Conservation (phyloP, 1,140 invertebrate genomes). For the Andricus grossulariae region DNA sequence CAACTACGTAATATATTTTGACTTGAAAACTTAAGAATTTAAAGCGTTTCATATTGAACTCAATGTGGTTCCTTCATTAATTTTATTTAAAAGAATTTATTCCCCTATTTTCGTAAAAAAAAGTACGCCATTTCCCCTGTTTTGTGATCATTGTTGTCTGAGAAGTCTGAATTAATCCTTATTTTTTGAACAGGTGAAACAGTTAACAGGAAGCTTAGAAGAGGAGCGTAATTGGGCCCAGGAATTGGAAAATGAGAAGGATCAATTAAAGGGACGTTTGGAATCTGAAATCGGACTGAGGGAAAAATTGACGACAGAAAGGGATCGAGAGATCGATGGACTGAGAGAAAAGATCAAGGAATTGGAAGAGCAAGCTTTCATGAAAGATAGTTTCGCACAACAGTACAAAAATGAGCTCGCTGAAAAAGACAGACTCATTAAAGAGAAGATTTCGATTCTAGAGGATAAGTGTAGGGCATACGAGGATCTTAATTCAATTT, state of each 20-base stretch:
- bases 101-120: no score
- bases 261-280: constrained; percentile 63
- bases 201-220: constrained; percentile 64
- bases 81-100: no score
- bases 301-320: constrained; percentile 60
- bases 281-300: constrained; percentile 58
- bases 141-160: no score
- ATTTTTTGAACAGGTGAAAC: constrained; percentile 63
- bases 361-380: constrained; percentile 71
- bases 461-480: constrained; percentile 66
- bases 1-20: no score
- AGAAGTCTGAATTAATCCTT: background rate
- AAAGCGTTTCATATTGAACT: no score
- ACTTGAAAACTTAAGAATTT: no score
- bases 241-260: constrained; percentile 68
- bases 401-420: constrained; percentile 64
- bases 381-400: constrained; percentile 60
- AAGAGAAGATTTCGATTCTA: constrained; percentile 63
- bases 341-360: constrained; percentile 65
- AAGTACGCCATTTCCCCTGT: no score
- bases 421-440: constrained; percentile 67
- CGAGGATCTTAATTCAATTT: constrained; percentile 62
- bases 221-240: constrained; percentile 69
- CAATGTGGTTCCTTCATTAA: no score
- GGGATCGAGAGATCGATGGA: constrained; percentile 58